A percentile compares a stretch with the other conserved stretches of the same genome.
phyloP scores from a whole-genome alignment of 2,797 vertebrate genomes.

The Melanotaenia parkinsoni region DNA sequence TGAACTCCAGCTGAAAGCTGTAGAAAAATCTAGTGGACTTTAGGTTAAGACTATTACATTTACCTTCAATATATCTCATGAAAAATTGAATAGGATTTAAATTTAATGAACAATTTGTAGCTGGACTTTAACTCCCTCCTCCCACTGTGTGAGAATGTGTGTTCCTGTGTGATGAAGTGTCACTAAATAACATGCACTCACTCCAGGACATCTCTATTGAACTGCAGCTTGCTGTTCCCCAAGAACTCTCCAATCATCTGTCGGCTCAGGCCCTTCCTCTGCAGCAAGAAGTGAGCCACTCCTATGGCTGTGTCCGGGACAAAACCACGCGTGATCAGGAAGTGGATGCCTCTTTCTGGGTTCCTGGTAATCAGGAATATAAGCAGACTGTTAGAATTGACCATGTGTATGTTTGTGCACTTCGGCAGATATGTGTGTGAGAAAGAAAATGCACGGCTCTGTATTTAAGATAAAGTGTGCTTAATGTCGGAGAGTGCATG shows the following conservation, averaged over 20 bases:
- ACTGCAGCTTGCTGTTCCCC: conserved; percentile 98
- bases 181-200: conserved; percentile 63
- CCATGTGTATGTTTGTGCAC: conserved; percentile 20
- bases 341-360: conserved; percentile 98
- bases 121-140: not conserved
- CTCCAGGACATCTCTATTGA: conserved; percentile 95
- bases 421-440: conserved; percentile 33
- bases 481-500: conserved; percentile 7
- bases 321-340: conserved; percentile 96
- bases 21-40: conserved; percentile 4
- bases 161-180: not conserved
- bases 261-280: conserved; percentile 96
- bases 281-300: conserved; percentile 96
- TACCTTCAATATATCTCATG: not conserved
- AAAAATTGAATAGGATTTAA: not conserved
- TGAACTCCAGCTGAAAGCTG: not conserved
- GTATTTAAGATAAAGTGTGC: conserved; percentile 21
- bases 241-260: conserved; percentile 99
- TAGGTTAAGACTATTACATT: not conserved
- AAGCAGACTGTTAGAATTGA: conserved; percentile 39
- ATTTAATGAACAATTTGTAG: not conserved
- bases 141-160: not conserved
- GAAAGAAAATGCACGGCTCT: conserved; percentile 27
- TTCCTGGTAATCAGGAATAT: conserved; percentile 84
- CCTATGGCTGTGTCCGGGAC: conserved; percentile 98